A percentile compares a stretch with the other conserved stretches of the same genome.
phyloP scores from a whole-genome alignment of 37 sponge, comb jelly and placozoan species.

The Lycopodina hypogea region DNA sequence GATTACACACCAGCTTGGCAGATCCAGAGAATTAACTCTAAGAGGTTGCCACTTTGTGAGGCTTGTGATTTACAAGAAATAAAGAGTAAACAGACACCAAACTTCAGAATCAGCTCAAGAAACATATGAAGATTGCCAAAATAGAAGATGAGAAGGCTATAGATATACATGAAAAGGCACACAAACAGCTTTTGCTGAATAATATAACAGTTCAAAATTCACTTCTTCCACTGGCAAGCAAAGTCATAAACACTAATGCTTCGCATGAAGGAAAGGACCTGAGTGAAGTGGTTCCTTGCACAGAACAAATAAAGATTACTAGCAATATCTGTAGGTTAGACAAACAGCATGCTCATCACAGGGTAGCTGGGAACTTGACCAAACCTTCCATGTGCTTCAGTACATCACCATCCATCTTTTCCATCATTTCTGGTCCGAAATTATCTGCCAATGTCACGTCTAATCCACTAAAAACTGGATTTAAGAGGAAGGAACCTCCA shows the following conservation, averaged over 20 bases:
- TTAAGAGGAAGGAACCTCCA: constrained; percentile 26
- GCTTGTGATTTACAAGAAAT: constrained; percentile 78
- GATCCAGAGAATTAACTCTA: constrained; percentile 69
- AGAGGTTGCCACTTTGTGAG: constrained; percentile 68
- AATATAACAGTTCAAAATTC: background rate
- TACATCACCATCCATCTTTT: constrained; percentile 17
- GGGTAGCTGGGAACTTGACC: too few species aligned
- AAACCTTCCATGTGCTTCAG: background rate
- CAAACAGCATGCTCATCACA: too few species aligned
- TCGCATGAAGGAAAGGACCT: background rate
- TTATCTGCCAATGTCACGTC: background rate
- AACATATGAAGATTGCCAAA: constrained; percentile 32
- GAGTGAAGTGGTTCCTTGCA: background rate
- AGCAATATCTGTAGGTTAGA: background rate
- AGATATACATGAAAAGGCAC: constrained; percentile 52
- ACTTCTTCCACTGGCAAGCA: constrained; percentile 13
- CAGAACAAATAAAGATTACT: background rate
- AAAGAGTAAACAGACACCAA: constrained; percentile 69
- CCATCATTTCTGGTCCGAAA: constrained; percentile 24
- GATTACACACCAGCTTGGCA: constrained; percentile 89
- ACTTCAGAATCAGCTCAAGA: constrained; percentile 65
- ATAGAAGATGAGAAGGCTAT: constrained; percentile 56
- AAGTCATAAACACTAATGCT: background rate
- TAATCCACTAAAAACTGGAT: background rate
- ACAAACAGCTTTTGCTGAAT: constrained; percentile 35